Evolutionary conservation across 1,140 invertebrate genomes (phyloP).

Genomic region (Argopecten irradians): DNA sequence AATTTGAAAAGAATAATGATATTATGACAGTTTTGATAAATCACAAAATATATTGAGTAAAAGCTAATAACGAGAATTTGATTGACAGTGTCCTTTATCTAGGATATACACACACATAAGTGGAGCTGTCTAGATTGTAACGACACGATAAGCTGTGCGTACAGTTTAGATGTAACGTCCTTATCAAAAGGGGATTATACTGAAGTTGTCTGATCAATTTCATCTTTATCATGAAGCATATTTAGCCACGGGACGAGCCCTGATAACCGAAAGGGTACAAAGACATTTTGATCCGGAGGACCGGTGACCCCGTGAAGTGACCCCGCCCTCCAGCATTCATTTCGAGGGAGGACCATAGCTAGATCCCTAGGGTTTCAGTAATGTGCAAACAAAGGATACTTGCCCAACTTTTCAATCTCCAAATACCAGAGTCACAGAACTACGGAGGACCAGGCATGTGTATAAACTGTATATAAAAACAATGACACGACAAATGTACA

Average conservation of each 20-base stretch:
- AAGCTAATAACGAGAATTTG: background rate
- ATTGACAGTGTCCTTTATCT: background rate
- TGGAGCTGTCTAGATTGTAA: background rate
- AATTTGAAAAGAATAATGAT: too few relatives aligned
- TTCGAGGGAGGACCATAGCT: background rate
- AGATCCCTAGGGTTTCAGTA: constrained; percentile 5
- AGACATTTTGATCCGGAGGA: constrained; percentile 15
- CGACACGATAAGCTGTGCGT: background rate
- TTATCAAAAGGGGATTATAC: background rate
- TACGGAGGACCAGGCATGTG: background rate
- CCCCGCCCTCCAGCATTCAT: constrained; percentile 11
- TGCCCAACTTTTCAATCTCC: background rate
- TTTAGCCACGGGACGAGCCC: constrained; percentile 12
- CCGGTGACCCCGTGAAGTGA: background rate
- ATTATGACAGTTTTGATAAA: background rate
- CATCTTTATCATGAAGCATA: background rate
- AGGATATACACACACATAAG: background rate
- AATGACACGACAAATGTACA: background rate
- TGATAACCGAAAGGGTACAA: background rate
- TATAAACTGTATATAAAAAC: background rate
- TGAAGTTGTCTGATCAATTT: background rate
- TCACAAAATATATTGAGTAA: too few relatives aligned
- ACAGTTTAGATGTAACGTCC: background rate
- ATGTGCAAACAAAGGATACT: constrained; percentile 15
- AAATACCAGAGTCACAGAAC: background rate